phyloP scores from a whole-genome alignment of 2,888 invertebrate species.

The Plebejus melissa region DNA sequence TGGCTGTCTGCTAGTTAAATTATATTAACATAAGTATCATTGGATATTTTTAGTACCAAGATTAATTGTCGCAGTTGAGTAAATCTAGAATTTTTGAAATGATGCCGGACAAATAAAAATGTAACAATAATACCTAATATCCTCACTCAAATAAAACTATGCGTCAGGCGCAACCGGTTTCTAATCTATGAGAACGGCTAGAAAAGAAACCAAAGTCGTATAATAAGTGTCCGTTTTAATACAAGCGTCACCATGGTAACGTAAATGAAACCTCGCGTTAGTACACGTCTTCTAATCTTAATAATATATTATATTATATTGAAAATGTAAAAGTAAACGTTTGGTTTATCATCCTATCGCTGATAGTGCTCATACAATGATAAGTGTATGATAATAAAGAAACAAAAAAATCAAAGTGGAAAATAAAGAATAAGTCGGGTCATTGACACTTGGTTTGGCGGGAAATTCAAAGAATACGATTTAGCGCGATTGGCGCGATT shows the following conservation, averaged over 20 bases:
- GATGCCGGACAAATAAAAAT: neutral
- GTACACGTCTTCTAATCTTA: neutral
- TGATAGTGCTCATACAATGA: neutral
- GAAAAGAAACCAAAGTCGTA: neutral
- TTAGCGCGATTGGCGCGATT: neutral
- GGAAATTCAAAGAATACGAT: neutral
- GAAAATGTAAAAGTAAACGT: neutral
- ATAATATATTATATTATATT: neutral
- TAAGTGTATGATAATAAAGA: constrained; percentile 10
- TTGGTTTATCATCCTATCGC: neutral
- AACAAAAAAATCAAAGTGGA: constrained; percentile 4
- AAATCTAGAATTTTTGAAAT: neutral
- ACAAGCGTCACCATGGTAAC: constrained; percentile 8
- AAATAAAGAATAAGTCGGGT: neutral
- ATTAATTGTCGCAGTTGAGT: neutral
- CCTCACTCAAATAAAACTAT: neutral
- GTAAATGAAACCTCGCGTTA: neutral
- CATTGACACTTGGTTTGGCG: constrained; percentile 6
- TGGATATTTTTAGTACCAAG: neutral
- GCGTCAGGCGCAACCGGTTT: neutral
- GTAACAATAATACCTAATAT: neutral
- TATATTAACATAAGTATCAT: constrained; percentile 10
- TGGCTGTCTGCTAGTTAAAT: constrained; percentile 13
- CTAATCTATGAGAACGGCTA: neutral
- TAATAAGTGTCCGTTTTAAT: neutral